Evolutionary conservation across 2,888 invertebrate genomes (phyloP), one percentile per base, ranked within the genome.

Genomic region (Troides aeacus): DNA sequence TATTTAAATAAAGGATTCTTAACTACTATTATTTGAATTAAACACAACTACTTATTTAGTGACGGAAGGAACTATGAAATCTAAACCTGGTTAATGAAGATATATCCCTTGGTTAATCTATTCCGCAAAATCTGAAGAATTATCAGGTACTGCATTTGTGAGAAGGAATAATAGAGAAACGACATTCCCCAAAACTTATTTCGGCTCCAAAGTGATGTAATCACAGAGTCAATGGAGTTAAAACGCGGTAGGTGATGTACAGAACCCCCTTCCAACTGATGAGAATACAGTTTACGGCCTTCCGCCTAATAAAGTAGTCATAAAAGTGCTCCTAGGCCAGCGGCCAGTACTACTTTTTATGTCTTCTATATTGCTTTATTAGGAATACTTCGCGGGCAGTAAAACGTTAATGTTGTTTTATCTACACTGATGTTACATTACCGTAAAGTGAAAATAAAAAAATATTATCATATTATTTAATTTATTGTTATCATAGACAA

Each of bases 241-340:
- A 24, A 23, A 58, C 15, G 57, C 23, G 12, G 72, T 62, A 69
- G 65, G 59, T 42, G 36, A 56, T 62, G 50, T 70, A 70, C 72
- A 75, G 74, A 78, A 72, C 77, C 74, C 74, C 79, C 77, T 83
- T 79, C 67, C 72, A 74, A 78, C 77, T 84, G 84, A 85, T 83
- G 85, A 87, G 82, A 81, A 78, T 76, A 76, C 78, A 78, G 78
- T 89, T 89, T 87, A 89, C 78, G 80, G 76, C 81, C 76, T 76
- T 78, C 80, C 82, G 79, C 79, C 81, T 81, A 85, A 89, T 88
- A 88, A 88, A 88, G 82, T 74, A 77, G 79, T 77, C 81, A 83
- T 88, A 87, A 87, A 89, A 77, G 76, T 81, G 74, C 82, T 81
- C 75, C 76, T 78, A 78, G 62, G 73, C 72, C 74, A 76, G 76